A percentile compares a stretch with the other conserved stretches of the same genome.
Evolutionary conservation across 2,113 vertebrate genomes (phyloP).

Genomic region (Rhinolophus ferrumequinum): DNA sequence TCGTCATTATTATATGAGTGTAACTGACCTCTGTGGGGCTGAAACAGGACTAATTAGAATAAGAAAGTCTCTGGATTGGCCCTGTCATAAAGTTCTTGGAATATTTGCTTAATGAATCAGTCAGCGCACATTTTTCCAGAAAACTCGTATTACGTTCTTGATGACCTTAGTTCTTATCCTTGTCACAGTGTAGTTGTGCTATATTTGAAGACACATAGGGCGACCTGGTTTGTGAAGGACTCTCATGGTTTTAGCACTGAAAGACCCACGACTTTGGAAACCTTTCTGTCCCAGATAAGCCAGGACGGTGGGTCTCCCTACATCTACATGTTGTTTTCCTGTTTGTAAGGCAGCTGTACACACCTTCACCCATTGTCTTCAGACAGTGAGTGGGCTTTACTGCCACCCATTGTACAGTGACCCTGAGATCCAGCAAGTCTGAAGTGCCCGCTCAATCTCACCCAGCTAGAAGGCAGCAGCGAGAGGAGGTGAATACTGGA

Average conservation of each 20-base stretch:
- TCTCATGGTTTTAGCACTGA: neutral
- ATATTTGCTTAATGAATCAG: neutral
- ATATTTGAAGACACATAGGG: neutral
- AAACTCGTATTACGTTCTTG: neutral
- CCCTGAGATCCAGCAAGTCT: neutral
- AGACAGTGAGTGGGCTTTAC: neutral
- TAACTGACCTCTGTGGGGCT: neutral
- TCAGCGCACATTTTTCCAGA: neutral
- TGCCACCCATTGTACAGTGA: neutral
- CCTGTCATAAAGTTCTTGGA: neutral
- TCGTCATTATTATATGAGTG: neutral
- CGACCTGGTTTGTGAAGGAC: neutral
- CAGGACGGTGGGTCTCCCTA: accelerated
- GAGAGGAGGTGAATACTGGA: neutral
- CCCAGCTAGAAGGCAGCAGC: neutral
- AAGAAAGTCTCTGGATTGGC: neutral
- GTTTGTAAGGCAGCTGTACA: neutral
- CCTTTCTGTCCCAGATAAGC: neutral
- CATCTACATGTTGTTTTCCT: neutral
- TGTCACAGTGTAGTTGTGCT: neutral
- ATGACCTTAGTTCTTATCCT: neutral
- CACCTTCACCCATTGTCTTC: neutral
- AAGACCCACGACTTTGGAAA: neutral
- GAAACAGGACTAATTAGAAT: neutral
- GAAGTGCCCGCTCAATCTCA: neutral